Evolutionary conservation across 2,888 invertebrate species (phyloP), one percentile per base, ranked within the genome.

Genomic region (Drosophila picticornis): DNA sequence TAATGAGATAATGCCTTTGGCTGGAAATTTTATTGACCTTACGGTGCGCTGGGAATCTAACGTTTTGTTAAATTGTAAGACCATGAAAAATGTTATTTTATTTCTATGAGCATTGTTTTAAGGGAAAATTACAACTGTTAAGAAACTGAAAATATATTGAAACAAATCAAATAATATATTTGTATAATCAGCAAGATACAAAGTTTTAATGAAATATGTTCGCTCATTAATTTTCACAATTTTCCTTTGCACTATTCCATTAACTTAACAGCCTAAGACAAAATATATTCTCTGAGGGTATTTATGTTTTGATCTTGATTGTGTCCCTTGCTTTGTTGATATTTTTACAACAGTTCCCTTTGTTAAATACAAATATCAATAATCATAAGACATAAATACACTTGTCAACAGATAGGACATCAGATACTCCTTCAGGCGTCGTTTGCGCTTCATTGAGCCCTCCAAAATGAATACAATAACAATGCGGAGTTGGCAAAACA

Each of bases 331-430:
- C 2, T 25, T 27, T 50, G 10, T 36, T 77, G 48, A 38, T 56
- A 50, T 75, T 62, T 62, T 59, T 46, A 10, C 13, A 50, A 53
- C 40, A 60, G 51, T 62, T 64, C 60, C 55, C 55, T 55, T 76
- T 71, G 51, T 72, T 65, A 72, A 81, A 72, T 59, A 71, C 64
- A 78, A 78, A 78, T 70, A 77, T 75, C 63, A 71, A 76, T 65
- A 78, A 81, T 66, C 71, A 71, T 48, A 52, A 55, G 71, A 78
- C 46, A 60, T 64, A 56, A 72, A 51, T 43, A 67, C 46, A 89
- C 76, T 52, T 84, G 84, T 81, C 90, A 84, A 78, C 81, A 77
- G 58, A 71, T 72, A 76, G 81, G 81, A 78, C 72, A 78, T 76
- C 58, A 53, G 70, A 78, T 74, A 78, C 55, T 78, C 50, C 80